These are phyloP conservation scores for Gonioctena quinquepunctata DNA, from an alignment of 1,140 invertebrate genomes.

Conservation along the genomic window DNA sequence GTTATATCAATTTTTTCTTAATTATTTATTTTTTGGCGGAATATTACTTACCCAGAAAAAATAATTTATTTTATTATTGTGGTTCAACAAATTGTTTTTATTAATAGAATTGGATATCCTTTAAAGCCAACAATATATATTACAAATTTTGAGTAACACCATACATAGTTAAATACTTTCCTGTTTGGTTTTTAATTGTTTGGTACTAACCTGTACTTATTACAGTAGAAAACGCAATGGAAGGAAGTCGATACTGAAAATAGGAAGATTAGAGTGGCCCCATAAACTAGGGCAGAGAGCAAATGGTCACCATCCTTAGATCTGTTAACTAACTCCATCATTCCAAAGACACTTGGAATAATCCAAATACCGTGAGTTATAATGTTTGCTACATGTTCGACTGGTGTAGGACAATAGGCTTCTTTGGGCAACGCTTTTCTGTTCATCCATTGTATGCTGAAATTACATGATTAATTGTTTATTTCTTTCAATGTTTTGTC, in stretches of 20 bases:
- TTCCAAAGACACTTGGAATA: slow-evolving; percentile 76
- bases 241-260: slow-evolving; percentile 91
- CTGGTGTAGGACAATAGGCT: slow-evolving; percentile 73
- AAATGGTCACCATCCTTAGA: slow-evolving; percentile 75
- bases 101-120: no score
- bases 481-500: no score
- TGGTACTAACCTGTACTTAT: slow-evolving; percentile 68
- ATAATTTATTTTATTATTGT: no score
- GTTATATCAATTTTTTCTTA: no score
- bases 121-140: no score
- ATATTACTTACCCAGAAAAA: no score
- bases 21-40: no score
- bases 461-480: no score
- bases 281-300: slow-evolving; percentile 82
- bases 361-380: slow-evolving; percentile 88
- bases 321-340: slow-evolving; percentile 73
- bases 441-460: slow-evolving; percentile 74
- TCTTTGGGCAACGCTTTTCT: slow-evolving; percentile 63
- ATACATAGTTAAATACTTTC: no score
- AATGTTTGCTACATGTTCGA: slow-evolving; percentile 91
- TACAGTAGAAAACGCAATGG: slow-evolving; percentile 83
- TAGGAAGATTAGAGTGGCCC: slow-evolving; percentile 79
- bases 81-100: no score
- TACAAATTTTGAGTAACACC: no score
- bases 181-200: no score